These are phyloP conservation scores for Perodicticus potto DNA, from an alignment of 2,797 vertebrate genomes.

Conservation along the genomic window DNA sequence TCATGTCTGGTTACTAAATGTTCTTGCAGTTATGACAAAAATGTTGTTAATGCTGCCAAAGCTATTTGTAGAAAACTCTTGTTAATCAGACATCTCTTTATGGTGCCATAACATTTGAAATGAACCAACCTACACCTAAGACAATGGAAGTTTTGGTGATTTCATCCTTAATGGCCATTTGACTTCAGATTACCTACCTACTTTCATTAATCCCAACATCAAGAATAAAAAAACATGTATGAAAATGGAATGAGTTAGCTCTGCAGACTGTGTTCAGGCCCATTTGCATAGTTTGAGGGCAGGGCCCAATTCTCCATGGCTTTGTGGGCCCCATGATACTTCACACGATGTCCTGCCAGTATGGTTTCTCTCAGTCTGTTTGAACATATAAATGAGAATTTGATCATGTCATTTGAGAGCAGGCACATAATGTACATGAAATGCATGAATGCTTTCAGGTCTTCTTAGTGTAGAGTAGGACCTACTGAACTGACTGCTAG, in stretches of 20 bases:
- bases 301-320: neutral
- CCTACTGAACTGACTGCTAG: neutral
- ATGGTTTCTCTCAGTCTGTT: neutral
- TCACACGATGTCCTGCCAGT: neutral
- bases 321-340: neutral
- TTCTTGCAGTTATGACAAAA: slow-evolving; percentile 49
- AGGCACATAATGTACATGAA: neutral
- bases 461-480: neutral
- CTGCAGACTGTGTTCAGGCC: neutral
- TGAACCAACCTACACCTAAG: slow-evolving; percentile 42
- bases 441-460: neutral
- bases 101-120: slow-evolving; percentile 52
- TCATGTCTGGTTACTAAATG: slow-evolving; percentile 52
- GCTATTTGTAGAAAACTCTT: slow-evolving; percentile 58
- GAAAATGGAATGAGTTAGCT: neutral
- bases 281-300: neutral
- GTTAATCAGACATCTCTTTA: slow-evolving; percentile 51
- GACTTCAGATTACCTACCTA: neutral
- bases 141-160: slow-evolving; percentile 27
- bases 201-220: neutral
- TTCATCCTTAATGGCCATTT: slow-evolving; percentile 60
- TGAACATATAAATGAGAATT: neutral
- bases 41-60: slow-evolving; percentile 47
- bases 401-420: neutral
- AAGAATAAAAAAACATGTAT: neutral